Evolutionary conservation across 2,888 invertebrate species (phyloP), one percentile per base, ranked within the genome.

Genomic region (Drosophila anomelani): DNA sequence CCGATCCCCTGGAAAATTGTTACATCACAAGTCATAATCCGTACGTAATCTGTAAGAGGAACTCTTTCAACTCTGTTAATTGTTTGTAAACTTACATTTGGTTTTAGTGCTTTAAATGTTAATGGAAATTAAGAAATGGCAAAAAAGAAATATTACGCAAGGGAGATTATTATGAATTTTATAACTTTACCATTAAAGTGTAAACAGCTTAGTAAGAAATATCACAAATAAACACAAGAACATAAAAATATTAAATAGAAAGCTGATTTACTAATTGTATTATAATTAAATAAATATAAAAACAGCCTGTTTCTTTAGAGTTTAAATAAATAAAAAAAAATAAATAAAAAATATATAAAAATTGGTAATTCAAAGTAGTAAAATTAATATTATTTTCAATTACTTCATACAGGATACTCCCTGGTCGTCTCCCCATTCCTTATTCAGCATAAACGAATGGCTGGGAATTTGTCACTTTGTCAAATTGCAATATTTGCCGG

Each of bases 381-480:
- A n/a, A 29, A 10, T 6, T n/a, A 4, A 8, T 17, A 8, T 2
- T 4, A 13, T 34, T 41, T 29, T 10, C 1, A 12, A 20, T 15
- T 6, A 5, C 2, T 32, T 13, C 10, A 15, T 13, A 20, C 20
- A 60, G 62, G 29, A 20, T 26, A 62, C 3, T n/a, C 9, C 36
- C 2, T 3, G 6, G 26, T 41, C 61, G 36, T 43, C 20, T 13
- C 29, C 3, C 2, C 4, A 15, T 34, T 9, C 23, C 9, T 0
- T 15, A 23, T 9, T 4, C 51, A 36, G 1, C 29, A 32, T 10
- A 46, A 55, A 47, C 34, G 47, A 69, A 68, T 69, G 43, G 23
- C 47, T 8, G 39, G 29, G 32, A 69, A 69, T 69, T 68, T 68
- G 67, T 68, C 67, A 69, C 34, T 67, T 68, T 67, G 68, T 55